Evolutionary conservation across 2,113 vertebrate species (phyloP).

Genomic region (Sporophila hypoxantha): DNA sequence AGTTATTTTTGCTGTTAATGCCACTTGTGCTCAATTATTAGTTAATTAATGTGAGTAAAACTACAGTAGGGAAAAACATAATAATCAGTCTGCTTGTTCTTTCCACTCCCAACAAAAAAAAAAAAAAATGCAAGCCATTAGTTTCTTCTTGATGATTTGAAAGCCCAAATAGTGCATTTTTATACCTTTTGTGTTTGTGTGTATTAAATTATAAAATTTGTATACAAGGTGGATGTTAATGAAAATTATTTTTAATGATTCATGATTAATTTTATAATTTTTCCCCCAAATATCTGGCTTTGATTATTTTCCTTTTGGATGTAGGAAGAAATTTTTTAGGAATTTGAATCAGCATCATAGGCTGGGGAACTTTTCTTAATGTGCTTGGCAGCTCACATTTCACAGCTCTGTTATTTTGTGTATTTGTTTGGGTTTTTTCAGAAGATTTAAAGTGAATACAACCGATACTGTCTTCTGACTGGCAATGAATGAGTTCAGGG

Average conservation of each 20-base stretch:
- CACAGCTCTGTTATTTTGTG: neutral
- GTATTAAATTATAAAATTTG: neutral
- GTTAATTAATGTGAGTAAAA: neutral
- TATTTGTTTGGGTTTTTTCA: neutral
- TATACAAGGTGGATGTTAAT: neutral
- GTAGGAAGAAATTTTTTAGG: neutral
- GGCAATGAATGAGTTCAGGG: neutral
- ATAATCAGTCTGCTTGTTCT: neutral
- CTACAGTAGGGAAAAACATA: neutral
- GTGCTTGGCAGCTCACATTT: neutral
- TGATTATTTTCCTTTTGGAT: neutral
- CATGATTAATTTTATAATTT: neutral
- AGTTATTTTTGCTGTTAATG: conserved; percentile 1
- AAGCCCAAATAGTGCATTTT: neutral
- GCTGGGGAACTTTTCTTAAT: neutral
- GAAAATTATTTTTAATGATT: neutral
- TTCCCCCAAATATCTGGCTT: neutral
- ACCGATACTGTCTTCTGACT: neutral
- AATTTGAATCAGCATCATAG: neutral
- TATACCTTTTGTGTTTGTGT: neutral
- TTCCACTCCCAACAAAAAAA: neutral
- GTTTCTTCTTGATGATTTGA: neutral
- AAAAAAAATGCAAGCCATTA: neutral
- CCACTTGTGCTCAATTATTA: neutral
- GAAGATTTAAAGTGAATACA: neutral